Evolutionary conservation across 2,797 vertebrate species (phyloP).

Genomic region (Gouania willdenowi): DNA sequence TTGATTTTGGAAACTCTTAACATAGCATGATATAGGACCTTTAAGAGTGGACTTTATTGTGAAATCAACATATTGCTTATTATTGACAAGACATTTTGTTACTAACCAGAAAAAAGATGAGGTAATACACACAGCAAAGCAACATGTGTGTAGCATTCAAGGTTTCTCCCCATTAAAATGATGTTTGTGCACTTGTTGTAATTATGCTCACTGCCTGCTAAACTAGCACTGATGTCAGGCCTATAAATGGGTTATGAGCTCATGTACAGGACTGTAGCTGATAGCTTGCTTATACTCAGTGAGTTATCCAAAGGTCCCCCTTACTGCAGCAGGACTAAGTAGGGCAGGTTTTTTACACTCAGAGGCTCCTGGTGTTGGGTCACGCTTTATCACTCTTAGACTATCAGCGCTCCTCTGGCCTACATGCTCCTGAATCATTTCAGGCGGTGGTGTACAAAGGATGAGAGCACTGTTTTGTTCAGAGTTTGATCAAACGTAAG

Average conservation of each 20-base stretch:
- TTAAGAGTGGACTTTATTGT: no score
- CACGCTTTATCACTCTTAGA: conserved; percentile 27
- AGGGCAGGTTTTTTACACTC: conserved; percentile 46
- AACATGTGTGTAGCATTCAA: no score
- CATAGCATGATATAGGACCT: no score
- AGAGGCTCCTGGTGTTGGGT: conserved; percentile 13
- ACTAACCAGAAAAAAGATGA: no score
- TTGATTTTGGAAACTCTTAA: no score
- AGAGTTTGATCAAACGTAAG: no score
- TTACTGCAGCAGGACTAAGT: conserved; percentile 51
- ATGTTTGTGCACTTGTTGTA: not conserved
- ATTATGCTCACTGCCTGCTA: no score
- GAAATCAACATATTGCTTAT: no score
- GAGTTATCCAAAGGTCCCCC: conserved; percentile 65
- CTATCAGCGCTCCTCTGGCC: conserved; percentile 2
- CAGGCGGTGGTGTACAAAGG: not conserved
- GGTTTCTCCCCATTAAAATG: no score
- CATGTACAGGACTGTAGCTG: conserved; percentile 25
- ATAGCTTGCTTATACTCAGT: conserved; percentile 14
- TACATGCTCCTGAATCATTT: not conserved
- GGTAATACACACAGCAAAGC: no score
- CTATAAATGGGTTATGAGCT: conserved; percentile 54
- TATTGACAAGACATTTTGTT: no score
- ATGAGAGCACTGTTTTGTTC: conserved; percentile 11
- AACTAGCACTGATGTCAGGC: conserved; percentile 25